Evolutionary conservation across 2,797 vertebrate species (phyloP), one percentile per base, ranked within the genome.

Genomic region (Apogon hyalosoma): DNA sequence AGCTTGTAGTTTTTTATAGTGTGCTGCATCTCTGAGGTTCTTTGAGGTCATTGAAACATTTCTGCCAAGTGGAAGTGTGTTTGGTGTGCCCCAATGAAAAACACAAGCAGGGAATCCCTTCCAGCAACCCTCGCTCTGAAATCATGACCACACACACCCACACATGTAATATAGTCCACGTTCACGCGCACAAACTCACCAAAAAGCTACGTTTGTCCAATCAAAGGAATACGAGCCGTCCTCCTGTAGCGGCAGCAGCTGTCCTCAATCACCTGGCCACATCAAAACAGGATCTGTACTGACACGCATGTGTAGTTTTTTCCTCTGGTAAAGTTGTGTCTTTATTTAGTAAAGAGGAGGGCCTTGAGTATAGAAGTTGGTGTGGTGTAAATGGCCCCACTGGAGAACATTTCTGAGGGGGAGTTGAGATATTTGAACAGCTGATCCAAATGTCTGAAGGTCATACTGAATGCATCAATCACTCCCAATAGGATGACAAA

Each of bases 61-160:
- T 41, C 51, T 80, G 78, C 80, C 75, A 86, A 85, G 64, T 73
- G 69, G 73, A 69, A 73, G 66, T 85, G 77, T 61, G 69, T 81
- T 84, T 14, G 71, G 71, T 83, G 75, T 45, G 38, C 67, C 63
- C 55, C 69, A 19, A 33, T 63, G 21, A 79, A 82, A 78, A 63
- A 62, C 57, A 53, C 60, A 68, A 43, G 74, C 56, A 87, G 91
- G 92, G 92, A 93, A 90, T 90, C 88, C 93, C 92, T 80, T 73
- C 84, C 70, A 85, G 80, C 73, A n/a, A 63, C 14, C 55, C 70
- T 72, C 56, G 4, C 21, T 18, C 66, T 73, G 55, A 45, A 69
- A 57, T 31, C 41, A 12, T 49, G 16, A 66, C 58, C 48, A 39
- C 65, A 58, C 62, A 50, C 41, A 47, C 50, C 68, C 21, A 24